A percentile compares a stretch with the other conserved stretches of the same genome.
Evolutionary conservation across 2,888 invertebrate species (phyloP).

Genomic region (Lymantria monacha): DNA sequence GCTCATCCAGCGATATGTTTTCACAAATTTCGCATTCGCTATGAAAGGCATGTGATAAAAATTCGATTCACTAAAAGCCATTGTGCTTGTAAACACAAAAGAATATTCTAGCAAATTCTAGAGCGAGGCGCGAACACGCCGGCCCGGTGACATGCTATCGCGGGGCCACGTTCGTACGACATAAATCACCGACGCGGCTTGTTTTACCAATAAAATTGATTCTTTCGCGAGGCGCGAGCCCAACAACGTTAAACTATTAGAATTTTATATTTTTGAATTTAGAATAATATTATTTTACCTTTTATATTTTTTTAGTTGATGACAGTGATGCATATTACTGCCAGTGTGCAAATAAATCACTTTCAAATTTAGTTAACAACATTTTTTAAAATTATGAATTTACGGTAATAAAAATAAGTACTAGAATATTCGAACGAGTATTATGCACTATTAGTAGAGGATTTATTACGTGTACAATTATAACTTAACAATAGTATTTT

Average conservation of each 20-base stretch:
- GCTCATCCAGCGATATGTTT: neutral
- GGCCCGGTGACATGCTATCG: conserved; percentile 72
- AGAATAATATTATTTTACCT: neutral
- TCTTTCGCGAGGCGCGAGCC: conserved; percentile 61
- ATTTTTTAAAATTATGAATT: too few relatives aligned
- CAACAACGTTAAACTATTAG: conserved; percentile 43
- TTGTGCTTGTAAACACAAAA: conserved; percentile 63
- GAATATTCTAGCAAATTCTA: conserved; percentile 73
- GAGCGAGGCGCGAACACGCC: conserved; percentile 67
- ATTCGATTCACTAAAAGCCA: conserved; percentile 36
- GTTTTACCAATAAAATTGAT: conserved; percentile 80
- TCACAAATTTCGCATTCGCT: conserved; percentile 1
- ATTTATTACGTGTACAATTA: too few relatives aligned
- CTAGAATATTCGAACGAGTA: too few relatives aligned
- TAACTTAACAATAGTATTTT: too few relatives aligned
- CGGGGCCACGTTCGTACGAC: conserved; percentile 64
- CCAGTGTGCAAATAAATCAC: too few relatives aligned
- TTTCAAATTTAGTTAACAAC: too few relatives aligned
- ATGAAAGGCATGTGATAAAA: conserved; percentile 19
- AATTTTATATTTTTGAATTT: conserved; percentile 32
- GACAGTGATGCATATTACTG: neutral
- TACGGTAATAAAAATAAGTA: too few relatives aligned
- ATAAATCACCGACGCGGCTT: conserved; percentile 74
- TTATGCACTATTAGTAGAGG: too few relatives aligned
- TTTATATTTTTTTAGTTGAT: neutral